Conservation (phyloP, 2,888 invertebrate genomes). For the Strigamia crassipes region DNA sequence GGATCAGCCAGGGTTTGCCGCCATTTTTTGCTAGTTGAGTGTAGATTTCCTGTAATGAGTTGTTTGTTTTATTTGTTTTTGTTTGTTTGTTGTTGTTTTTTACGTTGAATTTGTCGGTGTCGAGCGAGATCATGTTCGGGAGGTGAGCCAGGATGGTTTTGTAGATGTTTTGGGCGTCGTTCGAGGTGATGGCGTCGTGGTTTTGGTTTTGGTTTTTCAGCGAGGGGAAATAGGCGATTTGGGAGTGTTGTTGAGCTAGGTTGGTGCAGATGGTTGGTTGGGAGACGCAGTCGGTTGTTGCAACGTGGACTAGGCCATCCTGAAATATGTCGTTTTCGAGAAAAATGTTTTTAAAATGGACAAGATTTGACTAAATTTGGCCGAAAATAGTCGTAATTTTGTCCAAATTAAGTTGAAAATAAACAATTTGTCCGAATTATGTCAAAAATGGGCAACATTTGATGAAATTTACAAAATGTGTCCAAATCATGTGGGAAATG, state of each 20-base stretch:
- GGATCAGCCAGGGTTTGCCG: conserved; percentile 57
- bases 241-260: conserved; percentile 58
- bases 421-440: too few relatives aligned
- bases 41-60: conserved; percentile 53
- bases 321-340: conserved; percentile 48
- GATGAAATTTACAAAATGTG: too few relatives aligned
- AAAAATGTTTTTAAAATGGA: too few relatives aligned
- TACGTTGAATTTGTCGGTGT: conserved; percentile 67
- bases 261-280: conserved; percentile 61
- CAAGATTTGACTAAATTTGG: too few relatives aligned
- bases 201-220: background rate
- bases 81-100: background rate
- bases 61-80: background rate
- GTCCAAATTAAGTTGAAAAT: too few relatives aligned
- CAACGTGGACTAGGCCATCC: conserved; percentile 63
- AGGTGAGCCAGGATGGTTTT: conserved; percentile 66
- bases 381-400: too few relatives aligned
- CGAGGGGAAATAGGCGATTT: conserved; percentile 58
- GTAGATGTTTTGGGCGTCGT: conserved; percentile 65
- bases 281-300: conserved; percentile 62
- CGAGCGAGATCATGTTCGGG: conserved; percentile 67
- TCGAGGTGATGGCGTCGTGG: conserved; percentile 54
- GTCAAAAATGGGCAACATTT: too few relatives aligned
- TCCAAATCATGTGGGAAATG: too few relatives aligned
- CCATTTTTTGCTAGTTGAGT: conserved; percentile 49